Base-by-base conservation (phyloP, 2,888 invertebrate genomes). In the Heliconius sara region DNA sequence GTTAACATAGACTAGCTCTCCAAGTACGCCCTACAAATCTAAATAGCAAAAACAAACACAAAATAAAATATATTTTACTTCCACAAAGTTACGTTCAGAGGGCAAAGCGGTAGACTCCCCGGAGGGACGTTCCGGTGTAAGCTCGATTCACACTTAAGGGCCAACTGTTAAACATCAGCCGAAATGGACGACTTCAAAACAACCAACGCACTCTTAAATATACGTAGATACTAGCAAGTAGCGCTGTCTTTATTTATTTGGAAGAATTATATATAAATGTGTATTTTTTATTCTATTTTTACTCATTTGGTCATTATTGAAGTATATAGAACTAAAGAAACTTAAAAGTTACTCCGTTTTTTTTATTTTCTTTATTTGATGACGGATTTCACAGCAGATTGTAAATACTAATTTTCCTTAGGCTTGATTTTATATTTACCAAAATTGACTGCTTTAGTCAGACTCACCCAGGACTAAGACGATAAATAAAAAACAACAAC, bases 71-170 rank as follows among this genome's bases (percentile, higher is more conserved):
- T 76, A 80, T 67, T 71, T 60, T n/a, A 57, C 65, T 70, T 70
- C 25, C 72, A 78, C 68, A 78, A 74, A 80, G 76, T 63, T 72
- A 66, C 66, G 79, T 79, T 43, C 83, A 81, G 80, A 47, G 72
- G 63, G 60, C 76, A 75, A 74, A 79, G 74, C 76, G 75, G 76
- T 72, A 81, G 82, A 83, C 80, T 81, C 83, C 83, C 82, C 22
- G 10, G 82, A 80, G 83, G 81, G 79, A 66, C 77, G 79, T 80
- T 81, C 73, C 70, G 76, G 77, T 67, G 80, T 77, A 81, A 80
- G 79, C 83, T 78, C 73, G 66, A 77, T 77, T 80, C 75, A 79
- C 77, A 80, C 79, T 81, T 81, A 78, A 81, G 81, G 80, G 76
- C 78, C 78, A 81, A 81, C 79, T 70, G 73, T 30, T 73, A 74